Percentiles rank a stretch among this genome's conserved stretches.
Evolutionary conservation across 2,113 vertebrate species (phyloP).

Genomic region (Petromus typicus): DNA sequence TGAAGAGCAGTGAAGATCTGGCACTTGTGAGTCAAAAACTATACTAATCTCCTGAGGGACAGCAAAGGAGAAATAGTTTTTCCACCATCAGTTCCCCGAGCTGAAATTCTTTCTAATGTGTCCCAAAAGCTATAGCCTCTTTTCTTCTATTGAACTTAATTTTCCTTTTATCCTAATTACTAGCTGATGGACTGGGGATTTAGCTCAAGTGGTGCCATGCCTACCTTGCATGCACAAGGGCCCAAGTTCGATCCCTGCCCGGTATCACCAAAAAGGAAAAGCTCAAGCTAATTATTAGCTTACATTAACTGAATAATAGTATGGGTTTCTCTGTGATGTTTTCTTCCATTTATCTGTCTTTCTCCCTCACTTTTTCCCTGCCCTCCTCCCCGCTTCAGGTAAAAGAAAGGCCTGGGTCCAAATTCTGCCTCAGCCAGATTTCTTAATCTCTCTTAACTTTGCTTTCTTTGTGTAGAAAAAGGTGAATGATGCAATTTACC

Average conservation of each 20-base stretch:
- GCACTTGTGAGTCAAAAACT: neutral
- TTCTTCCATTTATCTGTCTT: neutral
- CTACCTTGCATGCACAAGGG: too few relatives aligned
- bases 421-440: neutral
- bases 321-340: neutral
- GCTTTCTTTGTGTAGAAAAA: neutral
- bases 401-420: neutral
- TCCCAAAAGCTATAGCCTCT: neutral
- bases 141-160: neutral
- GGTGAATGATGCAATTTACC: neutral
- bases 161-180: neutral
- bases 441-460: neutral
- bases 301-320: neutral
- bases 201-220: too few relatives aligned
- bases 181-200: neutral
- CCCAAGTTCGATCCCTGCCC: too few relatives aligned
- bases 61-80: neutral
- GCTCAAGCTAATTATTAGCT: neutral
- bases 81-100: neutral
- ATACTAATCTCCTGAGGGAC: neutral
- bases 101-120: neutral
- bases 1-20: neutral
- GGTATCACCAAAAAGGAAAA: too few relatives aligned
- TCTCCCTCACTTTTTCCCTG: neutral
- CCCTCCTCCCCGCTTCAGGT: neutral